Base-by-base conservation (phyloP, 2,888 invertebrate genomes). In the Apamea crenata region DNA sequence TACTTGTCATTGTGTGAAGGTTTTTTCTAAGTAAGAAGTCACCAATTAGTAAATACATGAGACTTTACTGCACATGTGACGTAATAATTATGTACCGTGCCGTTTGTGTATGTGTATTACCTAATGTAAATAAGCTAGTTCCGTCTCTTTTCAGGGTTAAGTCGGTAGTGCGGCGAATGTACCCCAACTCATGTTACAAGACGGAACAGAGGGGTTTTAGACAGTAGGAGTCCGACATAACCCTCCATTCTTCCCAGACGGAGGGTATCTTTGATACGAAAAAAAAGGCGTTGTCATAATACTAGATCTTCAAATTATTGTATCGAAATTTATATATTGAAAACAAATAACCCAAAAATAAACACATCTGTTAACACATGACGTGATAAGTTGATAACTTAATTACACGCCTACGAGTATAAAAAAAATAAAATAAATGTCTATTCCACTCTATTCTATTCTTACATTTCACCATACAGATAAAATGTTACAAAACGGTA, bases 391-490 rank as follows among this genome's bases (percentile, higher is more conserved):
- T 44, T 44, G 44, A 44, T 44, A 44, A 44, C 10, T 10, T 44
- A 10, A 44, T 44, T 44, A 44, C 12, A n/a, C n/a, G n/a, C n/a
- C n/a, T n/a, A n/a, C n/a, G n/a, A n/a, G n/a, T n/a, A n/a, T n/a
- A n/a, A n/a, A n/a, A n/a, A n/a, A n/a, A n/a, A n/a, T n/a, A n/a
- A n/a, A 53, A 53, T 53, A 53, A 53, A 53, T 21, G 21, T 53
- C 8, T 21, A 21, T 21, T 50, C 50, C 6, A 50, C 18, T 50
- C 7, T 18, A 50, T 50, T 50, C 1, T 50, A 18, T 50, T 50
- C 50, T 21, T 50, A 7, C 2, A 77, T 77, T 50, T 76, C 40
- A 77, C 16, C 14, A 77, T 12, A 50, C 40, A 77, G 77, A 44
- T 63, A 77, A 65, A 0, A 66, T 44, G 25, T 77, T 77, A 53